These are phyloP conservation scores for Trachelus tabidus DNA, from an alignment of 2,888 invertebrate genomes.

Conservation along the genomic window DNA sequence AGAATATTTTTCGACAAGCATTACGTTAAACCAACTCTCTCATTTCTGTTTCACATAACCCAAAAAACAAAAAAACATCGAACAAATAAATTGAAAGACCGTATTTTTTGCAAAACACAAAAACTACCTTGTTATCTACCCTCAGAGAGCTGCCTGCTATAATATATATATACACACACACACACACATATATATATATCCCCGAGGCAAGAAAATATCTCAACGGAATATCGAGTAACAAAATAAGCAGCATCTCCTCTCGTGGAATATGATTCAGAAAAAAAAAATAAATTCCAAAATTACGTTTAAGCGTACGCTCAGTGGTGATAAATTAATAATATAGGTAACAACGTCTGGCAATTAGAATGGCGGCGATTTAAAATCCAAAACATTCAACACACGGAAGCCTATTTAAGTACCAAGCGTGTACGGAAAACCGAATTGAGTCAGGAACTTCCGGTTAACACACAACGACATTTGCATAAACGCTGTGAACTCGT, in stretches of 20 bases:
- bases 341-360: not conserved
- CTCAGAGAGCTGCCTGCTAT: not conserved
- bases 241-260: not conserved
- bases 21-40: not conserved
- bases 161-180: too few relatives aligned
- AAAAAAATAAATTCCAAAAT: not conserved
- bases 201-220: too few relatives aligned
- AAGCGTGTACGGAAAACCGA: constrained; percentile 50
- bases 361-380: not conserved
- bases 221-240: not conserved
- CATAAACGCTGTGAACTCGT: constrained; percentile 45
- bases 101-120: not conserved
- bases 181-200: too few relatives aligned
- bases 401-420: constrained; percentile 20
- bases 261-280: not conserved
- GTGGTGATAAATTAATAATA: not conserved
- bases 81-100: not conserved
- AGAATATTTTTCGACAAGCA: not conserved
- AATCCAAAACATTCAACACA: not conserved
- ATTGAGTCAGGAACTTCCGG: constrained; percentile 58
- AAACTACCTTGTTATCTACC: not conserved
- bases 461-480: constrained; percentile 55
- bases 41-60: not conserved
- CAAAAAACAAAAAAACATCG: not conserved
- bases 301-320: not conserved